Conservation (phyloP, 2,113 vertebrate species). For the Cryptomyrus ogoouensis region DNA sequence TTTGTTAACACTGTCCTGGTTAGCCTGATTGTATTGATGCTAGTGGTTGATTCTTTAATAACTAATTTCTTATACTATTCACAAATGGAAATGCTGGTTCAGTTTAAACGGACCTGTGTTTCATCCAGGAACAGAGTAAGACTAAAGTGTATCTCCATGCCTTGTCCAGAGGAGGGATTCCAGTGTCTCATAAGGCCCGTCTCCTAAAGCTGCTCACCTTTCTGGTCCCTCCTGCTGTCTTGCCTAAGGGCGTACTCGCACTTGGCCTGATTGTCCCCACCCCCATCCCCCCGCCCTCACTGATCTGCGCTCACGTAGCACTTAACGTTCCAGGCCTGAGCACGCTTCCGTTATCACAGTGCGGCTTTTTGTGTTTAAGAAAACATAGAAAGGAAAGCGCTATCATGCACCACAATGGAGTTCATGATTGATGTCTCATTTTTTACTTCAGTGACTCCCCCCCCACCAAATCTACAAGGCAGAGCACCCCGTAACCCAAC, state of each 20-base stretch:
- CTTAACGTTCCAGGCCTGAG: background rate
- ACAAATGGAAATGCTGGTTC: background rate
- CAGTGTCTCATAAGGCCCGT: conserved; percentile 38
- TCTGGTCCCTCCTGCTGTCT: conserved; percentile 41
- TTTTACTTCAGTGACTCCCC: background rate
- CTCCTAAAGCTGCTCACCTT: conserved; percentile 38
- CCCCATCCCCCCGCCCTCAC: background rate
- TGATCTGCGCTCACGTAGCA: background rate
- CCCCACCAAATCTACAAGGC: conserved; percentile 29
- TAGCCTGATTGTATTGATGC: background rate
- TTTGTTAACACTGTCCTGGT: background rate
- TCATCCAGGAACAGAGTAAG: background rate
- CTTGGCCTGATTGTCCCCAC: conserved; percentile 38
- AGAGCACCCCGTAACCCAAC: conserved; percentile 16
- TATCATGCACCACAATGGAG: background rate
- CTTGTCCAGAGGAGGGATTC: conserved; percentile 43
- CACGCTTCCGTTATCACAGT: background rate
- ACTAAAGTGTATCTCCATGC: conserved; percentile 19
- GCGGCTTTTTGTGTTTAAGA: background rate
- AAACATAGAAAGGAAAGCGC: background rate
- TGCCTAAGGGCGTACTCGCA: conserved; percentile 52
- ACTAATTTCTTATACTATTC: background rate
- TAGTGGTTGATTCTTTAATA: background rate
- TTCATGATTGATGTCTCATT: background rate
- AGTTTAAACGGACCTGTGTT: background rate